phyloP scores from a whole-genome alignment of 2,888 invertebrate genomes.

The Ellobium chinense region DNA sequence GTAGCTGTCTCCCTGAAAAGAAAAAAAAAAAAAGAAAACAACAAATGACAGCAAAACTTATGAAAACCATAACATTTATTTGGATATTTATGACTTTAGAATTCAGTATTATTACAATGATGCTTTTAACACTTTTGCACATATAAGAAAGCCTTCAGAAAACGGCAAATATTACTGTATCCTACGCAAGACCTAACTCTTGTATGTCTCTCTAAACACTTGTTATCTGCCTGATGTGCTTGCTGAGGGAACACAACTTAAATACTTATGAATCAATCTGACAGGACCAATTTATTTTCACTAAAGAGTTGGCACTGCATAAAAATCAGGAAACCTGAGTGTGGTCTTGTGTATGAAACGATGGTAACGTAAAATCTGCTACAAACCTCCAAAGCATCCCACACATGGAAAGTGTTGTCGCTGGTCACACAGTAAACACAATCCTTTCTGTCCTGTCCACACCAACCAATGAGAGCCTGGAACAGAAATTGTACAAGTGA shows the following conservation, averaged over 20 bases:
- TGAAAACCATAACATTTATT: neutral
- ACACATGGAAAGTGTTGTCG: slow-evolving; percentile 66
- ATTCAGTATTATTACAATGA: neutral
- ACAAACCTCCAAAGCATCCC: slow-evolving; percentile 66
- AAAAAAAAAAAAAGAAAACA: slow-evolving; percentile 5
- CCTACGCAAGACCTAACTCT: no score
- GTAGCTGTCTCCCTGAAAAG: slow-evolving; percentile 60
- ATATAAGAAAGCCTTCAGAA: no score
- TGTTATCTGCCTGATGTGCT: no score
- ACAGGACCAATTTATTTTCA: no score
- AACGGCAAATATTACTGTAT: no score
- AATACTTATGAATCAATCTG: no score
- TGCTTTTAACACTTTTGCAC: neutral
- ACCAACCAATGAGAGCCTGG: slow-evolving; percentile 68
- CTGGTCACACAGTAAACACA: slow-evolving; percentile 67
- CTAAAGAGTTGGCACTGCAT: no score
- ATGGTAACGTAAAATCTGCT: no score
- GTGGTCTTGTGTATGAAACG: no score
- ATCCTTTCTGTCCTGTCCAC: slow-evolving; percentile 51
- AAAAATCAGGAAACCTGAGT: no score
- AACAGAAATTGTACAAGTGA: neutral
- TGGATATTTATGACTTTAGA: neutral
- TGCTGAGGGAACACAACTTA: no score
- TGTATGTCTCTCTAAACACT: no score
- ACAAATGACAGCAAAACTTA: neutral